Percentiles rank a stretch among this genome's conserved stretches.
Conservation (phyloP, 1,140 invertebrate genomes). For the Littorina saxatilis region DNA sequence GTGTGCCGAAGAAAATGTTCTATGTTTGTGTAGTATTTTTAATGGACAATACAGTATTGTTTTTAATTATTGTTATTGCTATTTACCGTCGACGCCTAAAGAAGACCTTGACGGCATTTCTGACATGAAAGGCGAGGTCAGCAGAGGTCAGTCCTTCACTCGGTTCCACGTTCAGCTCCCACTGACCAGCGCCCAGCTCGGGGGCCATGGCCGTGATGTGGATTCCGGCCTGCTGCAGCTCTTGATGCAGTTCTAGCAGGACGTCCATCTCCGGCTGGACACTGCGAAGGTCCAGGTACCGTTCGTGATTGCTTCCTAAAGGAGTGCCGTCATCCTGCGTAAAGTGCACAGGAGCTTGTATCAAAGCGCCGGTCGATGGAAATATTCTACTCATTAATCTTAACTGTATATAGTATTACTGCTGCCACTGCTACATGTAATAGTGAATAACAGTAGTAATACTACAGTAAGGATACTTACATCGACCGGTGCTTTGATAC, state of each 20-base stretch:
- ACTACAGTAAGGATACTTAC: too few species aligned
- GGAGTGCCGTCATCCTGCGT: neutral
- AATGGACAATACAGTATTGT: too few species aligned
- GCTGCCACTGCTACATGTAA: too few species aligned
- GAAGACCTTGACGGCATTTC: neutral
- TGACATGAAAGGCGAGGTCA: neutral
- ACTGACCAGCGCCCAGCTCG: neutral
- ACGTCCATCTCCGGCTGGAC: neutral
- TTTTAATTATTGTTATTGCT: too few species aligned
- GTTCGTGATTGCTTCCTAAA: neutral
- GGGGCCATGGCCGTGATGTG: neutral
- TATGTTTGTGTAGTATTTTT: too few species aligned
- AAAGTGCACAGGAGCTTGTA: too few species aligned
- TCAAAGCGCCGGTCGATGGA: too few species aligned
- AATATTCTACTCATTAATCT: too few species aligned
- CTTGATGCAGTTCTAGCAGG: neutral
- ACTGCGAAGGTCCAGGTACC: neutral
- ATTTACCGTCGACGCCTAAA: neutral
- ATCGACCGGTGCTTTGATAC: too few species aligned
- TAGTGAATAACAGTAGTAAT: too few species aligned
- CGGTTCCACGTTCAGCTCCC: neutral
- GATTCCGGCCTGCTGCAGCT: neutral
- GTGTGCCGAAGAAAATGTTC: too few species aligned
- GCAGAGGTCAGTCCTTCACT: neutral
- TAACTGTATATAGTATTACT: too few species aligned